Percentiles rank a stretch among this genome's conserved stretches.
Evolutionary conservation across 2,797 vertebrate genomes (phyloP).

Genomic region (Megaceryle alcyon): DNA sequence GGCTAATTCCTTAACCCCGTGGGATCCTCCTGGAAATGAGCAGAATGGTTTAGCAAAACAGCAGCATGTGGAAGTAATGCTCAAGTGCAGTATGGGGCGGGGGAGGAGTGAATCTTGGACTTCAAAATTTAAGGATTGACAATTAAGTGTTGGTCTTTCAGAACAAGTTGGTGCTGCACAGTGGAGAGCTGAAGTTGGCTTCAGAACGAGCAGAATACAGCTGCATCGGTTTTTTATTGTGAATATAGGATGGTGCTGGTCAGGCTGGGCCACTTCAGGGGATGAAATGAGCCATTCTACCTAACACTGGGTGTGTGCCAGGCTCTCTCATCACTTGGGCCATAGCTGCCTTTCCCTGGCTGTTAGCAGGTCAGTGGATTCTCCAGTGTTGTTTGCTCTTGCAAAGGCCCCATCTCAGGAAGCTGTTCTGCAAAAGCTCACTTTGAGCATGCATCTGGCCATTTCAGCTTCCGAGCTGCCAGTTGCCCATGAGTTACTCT

Average conservation of each 20-base stretch:
- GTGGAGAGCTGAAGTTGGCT: not conserved
- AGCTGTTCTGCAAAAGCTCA: not conserved
- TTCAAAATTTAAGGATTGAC: not conserved
- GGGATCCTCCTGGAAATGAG: constrained; percentile 43
- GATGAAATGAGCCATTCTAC: not conserved
- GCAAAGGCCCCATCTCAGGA: not conserved
- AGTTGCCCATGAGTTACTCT: not conserved
- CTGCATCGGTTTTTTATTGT: not conserved
- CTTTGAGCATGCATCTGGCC: not conserved
- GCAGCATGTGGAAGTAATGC: not conserved
- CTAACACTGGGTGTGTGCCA: not conserved
- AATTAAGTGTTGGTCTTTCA: not conserved
- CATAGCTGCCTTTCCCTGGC: not conserved
- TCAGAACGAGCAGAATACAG: not conserved
- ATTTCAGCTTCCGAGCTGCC: not conserved
- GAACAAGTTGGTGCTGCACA: not conserved
- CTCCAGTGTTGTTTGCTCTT: not conserved
- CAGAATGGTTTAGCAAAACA: constrained; percentile 12
- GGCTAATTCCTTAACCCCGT: constrained; percentile 45
- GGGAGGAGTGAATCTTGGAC: not conserved
- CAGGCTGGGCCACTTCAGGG: not conserved
- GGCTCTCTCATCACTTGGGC: not conserved
- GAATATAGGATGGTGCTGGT: not conserved
- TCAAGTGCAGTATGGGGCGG: not conserved
- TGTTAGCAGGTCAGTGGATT: not conserved